Evolutionary conservation across 2,888 invertebrate species (phyloP), one percentile per base, ranked within the genome.

Genomic region (Caenorhabditis imperialis): DNA sequence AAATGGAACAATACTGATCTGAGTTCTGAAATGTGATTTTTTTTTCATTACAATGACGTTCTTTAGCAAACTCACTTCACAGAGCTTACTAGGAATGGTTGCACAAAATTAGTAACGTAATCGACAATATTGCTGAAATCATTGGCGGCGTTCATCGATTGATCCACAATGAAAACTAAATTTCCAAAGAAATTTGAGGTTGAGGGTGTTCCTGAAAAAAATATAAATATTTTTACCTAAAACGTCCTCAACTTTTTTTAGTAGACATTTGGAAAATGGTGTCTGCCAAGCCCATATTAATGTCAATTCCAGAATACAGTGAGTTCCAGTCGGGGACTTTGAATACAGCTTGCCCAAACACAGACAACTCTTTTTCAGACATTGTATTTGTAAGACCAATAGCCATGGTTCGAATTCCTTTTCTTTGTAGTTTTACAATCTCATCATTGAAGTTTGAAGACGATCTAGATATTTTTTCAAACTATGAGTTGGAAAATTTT

Each of bases 1-100:
- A 53, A 67, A 79, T 40, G 78, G 78, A 8, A 79, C 60, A 45
- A 79, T 74, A 45, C 76, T 71, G 18, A 79, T 47, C 47, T 65
- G 58, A 25, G 78, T 70, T 58, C 78, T 72, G 20, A 16, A 62
- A 37, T 16, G 33, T 3, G n/a, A 20, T 20, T 18, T 25, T 16
- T 6, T 23, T 22, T 22, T 6, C 1, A 20, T 58, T 27, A 18
- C 4, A 27, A 16, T 20, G 5, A 44, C 5, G 35, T 4, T 30
- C 2, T 4, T 3, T 20, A 18, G 7, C 14, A 12, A 27, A n/a
- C 35, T 62, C 8, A 71, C 77, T 63, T 75, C 1, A 55, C 38
- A 8, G 47, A n/a, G n/a, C 37, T 61, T 18, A 76, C 51, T 0
- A 67, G 45, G 37, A 67, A 67, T 7, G 55, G 67, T n/a, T 44